These are phyloP conservation scores for Therioaphis trifolii DNA, from an alignment of 2,888 invertebrate species.

Conservation along the genomic window DNA sequence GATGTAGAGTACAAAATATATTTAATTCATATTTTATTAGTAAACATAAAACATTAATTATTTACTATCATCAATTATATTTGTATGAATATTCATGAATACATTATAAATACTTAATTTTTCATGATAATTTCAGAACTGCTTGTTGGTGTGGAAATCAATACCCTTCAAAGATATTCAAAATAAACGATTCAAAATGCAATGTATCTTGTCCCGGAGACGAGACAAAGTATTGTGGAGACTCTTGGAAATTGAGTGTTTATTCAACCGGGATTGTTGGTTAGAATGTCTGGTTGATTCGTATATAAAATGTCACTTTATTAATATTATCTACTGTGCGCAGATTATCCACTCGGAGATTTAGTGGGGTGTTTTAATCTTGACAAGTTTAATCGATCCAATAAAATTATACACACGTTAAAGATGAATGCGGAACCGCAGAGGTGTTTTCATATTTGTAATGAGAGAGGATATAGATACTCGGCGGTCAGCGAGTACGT, in stretches of 20 bases:
- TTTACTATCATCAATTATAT: too few relatives aligned
- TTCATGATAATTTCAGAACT: not conserved
- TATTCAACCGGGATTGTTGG: conserved; percentile 46
- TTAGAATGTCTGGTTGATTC: not conserved
- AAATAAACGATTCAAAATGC: conserved; percentile 31
- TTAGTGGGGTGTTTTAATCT: conserved; percentile 31
- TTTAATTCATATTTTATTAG: too few relatives aligned
- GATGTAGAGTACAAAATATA: too few relatives aligned
- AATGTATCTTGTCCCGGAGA: not conserved
- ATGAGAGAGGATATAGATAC: conserved; percentile 17
- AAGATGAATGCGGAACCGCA: not conserved
- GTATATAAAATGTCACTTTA: not conserved
- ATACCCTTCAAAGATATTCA: conserved; percentile 25
- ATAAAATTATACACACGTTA: not conserved
- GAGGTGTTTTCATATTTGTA: conserved; percentile 46
- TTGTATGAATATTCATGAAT: too few relatives aligned
- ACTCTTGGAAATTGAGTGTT: conserved; percentile 28
- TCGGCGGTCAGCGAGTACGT: conserved; percentile 40
- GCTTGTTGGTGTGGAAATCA: conserved; percentile 58
- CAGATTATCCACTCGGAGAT: conserved; percentile 32
- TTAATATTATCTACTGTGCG: not conserved
- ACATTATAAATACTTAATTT: too few relatives aligned
- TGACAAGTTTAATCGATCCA: not conserved
- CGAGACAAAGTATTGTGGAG: conserved; percentile 26
- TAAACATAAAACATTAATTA: too few relatives aligned